Conservation (phyloP, 1,140 invertebrate genomes). For the Protaetia brevitarsis region DNA sequence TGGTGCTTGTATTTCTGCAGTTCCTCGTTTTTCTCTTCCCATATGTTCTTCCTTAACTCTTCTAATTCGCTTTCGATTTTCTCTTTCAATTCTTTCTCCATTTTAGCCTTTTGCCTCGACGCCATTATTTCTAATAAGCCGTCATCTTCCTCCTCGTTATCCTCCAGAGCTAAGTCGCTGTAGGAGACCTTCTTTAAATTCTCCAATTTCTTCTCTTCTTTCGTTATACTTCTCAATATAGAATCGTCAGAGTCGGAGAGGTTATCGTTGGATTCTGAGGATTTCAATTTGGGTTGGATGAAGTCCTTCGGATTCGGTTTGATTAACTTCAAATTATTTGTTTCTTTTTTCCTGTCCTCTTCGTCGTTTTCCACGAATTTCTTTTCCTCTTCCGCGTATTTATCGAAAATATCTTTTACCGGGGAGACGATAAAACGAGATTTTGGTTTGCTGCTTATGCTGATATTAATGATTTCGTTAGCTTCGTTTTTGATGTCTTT, state of each 20-base stretch:
- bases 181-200: neutral
- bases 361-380: neutral
- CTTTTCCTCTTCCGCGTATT: neutral
- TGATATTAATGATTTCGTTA: conserved; percentile 34
- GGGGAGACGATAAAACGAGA: conserved; percentile 34
- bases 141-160: neutral
- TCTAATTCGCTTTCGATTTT: conserved; percentile 54
- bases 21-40: conserved; percentile 47
- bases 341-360: neutral
- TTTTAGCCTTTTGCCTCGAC: conserved; percentile 41
- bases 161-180: neutral
- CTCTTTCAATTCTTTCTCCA: conserved; percentile 50
- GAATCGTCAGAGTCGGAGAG: conserved; percentile 55
- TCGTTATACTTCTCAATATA: conserved; percentile 50
- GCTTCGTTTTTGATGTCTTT: conserved; percentile 31
- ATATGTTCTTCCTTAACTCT: conserved; percentile 42
- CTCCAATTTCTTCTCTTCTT: conserved; percentile 36
- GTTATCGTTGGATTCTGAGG: conserved; percentile 42
- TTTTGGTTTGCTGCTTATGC: conserved; percentile 31
- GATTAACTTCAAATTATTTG: conserved; percentile 46
- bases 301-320: conserved; percentile 56
- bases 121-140: neutral
- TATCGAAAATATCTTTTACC: conserved; percentile 27
- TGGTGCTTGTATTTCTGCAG: conserved; percentile 47
- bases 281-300: conserved; percentile 55